Evolutionary conservation across 2,113 vertebrate genomes (phyloP), one percentile per base, ranked within the genome.

Genomic region (Corynorhinus townsendii): DNA sequence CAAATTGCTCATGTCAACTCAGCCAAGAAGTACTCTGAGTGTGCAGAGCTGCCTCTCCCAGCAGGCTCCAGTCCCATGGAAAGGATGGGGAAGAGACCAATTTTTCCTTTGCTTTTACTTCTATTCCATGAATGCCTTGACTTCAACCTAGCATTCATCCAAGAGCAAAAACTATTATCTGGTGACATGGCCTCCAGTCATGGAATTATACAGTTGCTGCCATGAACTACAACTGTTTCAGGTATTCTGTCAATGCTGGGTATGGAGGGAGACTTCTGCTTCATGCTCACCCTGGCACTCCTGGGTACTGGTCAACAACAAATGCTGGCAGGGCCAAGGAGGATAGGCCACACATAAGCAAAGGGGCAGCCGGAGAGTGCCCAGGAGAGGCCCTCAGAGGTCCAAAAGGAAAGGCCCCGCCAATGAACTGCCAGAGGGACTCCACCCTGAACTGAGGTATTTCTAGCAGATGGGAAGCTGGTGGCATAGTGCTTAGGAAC

Each of bases 161-260:
- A 96, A 95, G 86, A 97, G 91, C 95, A 94, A 49, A 91, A 94
- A 95, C 96, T 92, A 95, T 95, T 83, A 97, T 94, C 96, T 96
- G 2, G 24, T 94, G 95, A 97, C 93, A 95, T 96, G 0, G 75
- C 94, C 96, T 93, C 95, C 66, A 19, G 91, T 76, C 93, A 96
- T 0, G 94, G 91, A 95, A 92, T 75, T 94, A 96, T 96, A 91
- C 84, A 95, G 93, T 56, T 97, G 96, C 96, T 76, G 72, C 33
- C 73, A 87, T 95, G 96, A 97, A 96, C 95, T 11, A 0, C 69
- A 71, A 96, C 38, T 91, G 73, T 94, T 96, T 82, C 76, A 95
- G 92, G 91, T 93, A 92, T 75, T 75, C 72, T 96, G 94, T 93
- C 95, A 95, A 47, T 86, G 89, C 91, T 11, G 54, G 43, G 96